Percentiles rank a stretch among this genome's conserved stretches.
Conservation (phyloP, 2,888 invertebrate genomes). For the Rutpela maculata region DNA sequence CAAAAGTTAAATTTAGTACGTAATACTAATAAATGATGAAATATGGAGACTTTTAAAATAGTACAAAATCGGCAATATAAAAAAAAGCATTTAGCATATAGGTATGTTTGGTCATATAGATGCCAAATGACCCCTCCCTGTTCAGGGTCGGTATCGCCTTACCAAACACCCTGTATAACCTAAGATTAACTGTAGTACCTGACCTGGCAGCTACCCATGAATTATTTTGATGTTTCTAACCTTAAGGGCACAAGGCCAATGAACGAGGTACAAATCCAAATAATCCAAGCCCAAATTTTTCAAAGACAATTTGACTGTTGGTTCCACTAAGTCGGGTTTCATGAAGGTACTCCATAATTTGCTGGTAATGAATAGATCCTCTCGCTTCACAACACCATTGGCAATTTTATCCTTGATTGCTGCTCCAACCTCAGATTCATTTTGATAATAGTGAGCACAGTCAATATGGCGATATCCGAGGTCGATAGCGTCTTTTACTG, state of each 20-base stretch:
- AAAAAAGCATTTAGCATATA: no score
- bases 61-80: no score
- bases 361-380: constrained; percentile 82
- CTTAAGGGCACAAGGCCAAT: constrained; percentile 92
- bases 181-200: no score
- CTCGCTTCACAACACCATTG: constrained; percentile 80
- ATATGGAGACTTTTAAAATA: no score
- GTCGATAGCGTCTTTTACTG: constrained; percentile 83
- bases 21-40: no score
- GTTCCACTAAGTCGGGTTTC: constrained; percentile 83
- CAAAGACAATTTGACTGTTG: constrained; percentile 81
- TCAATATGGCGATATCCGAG: constrained; percentile 86
- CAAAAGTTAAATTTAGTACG: no score
- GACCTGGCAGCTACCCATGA: not conserved
- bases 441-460: constrained; percentile 81
- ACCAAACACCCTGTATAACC: no score
- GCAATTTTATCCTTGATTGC: constrained; percentile 79
- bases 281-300: constrained; percentile 84
- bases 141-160: no score
- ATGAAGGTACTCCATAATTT: constrained; percentile 89
- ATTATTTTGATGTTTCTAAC: constrained; percentile 69
- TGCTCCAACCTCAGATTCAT: constrained; percentile 82
- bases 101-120: no score
- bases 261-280: constrained; percentile 90
- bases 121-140: no score